A percentile compares a stretch with the other conserved stretches of the same genome.
Conservation (phyloP, 2,797 vertebrate genomes). For the Eulemur mongoz region DNA sequence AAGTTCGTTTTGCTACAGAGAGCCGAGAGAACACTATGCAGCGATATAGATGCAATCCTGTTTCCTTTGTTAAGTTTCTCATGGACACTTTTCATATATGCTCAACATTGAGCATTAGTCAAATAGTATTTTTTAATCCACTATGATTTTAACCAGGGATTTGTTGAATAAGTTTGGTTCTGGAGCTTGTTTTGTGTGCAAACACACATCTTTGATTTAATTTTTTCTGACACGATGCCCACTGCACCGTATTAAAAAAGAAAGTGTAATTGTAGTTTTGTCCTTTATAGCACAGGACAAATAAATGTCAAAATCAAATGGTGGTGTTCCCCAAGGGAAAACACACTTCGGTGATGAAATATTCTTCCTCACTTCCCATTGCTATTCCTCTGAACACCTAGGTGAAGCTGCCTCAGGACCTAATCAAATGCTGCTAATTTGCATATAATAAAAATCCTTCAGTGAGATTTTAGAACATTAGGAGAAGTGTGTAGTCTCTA, state of each 20-base stretch:
- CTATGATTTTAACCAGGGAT: conserved; percentile 67
- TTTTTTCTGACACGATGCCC: conserved; percentile 85
- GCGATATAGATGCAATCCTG: neutral
- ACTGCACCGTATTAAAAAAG: conserved; percentile 79
- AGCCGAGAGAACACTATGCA: neutral
- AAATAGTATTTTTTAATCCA: conserved; percentile 55
- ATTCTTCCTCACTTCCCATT: conserved; percentile 82
- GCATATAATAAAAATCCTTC: conserved; percentile 86
- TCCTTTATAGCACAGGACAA: conserved; percentile 90
- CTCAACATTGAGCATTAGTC: neutral
- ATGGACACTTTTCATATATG: neutral
- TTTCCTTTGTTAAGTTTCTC: conserved; percentile 24
- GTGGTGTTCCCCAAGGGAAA: conserved; percentile 85
- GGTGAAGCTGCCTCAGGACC: conserved; percentile 88
- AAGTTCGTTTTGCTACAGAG: neutral
- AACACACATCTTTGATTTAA: conserved; percentile 84
- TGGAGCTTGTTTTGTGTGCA: conserved; percentile 74
- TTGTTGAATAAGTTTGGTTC: conserved; percentile 77
- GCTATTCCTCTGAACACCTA: conserved; percentile 85
- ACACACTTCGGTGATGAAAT: conserved; percentile 86
- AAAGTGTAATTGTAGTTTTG: conserved; percentile 87
- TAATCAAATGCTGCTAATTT: conserved; percentile 88
- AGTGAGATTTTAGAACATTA: conserved; percentile 80
- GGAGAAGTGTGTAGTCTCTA: conserved; percentile 74
- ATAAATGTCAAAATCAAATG: conserved; percentile 92